A percentile compares a stretch with the other conserved stretches of the same genome.
Conservation (phyloP, 2,888 invertebrate species). For the Pachycephus smyrnensis region DNA sequence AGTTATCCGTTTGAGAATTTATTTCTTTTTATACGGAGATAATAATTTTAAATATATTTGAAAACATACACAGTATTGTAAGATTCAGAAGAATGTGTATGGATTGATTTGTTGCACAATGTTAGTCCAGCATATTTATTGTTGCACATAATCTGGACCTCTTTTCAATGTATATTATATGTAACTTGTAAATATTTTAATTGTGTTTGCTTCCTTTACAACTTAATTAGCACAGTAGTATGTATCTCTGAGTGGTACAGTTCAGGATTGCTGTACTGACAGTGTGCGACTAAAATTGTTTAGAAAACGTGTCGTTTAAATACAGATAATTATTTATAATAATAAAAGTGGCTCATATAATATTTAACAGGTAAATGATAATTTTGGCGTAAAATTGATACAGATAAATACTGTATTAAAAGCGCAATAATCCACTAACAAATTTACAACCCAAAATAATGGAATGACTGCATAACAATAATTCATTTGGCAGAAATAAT, state of each 20-base stretch:
- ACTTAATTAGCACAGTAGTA: too few species aligned
- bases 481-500: background rate
- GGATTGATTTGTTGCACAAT: too few species aligned
- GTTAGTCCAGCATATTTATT: too few species aligned
- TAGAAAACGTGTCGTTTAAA: background rate
- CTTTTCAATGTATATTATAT: background rate
- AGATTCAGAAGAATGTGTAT: too few species aligned
- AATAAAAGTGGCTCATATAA: background rate
- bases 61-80: too few species aligned
- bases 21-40: too few species aligned
- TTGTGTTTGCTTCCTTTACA: background rate
- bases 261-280: background rate
- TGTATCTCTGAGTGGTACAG: background rate
- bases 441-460: background rate
- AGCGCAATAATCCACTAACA: background rate
- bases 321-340: background rate
- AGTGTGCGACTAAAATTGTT: background rate
- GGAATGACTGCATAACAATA: background rate
- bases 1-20: too few species aligned
- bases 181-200: background rate
- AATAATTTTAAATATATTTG: too few species aligned
- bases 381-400: background rate
- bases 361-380: background rate
- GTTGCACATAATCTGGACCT: too few species aligned
- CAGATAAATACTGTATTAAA: background rate